phyloP scores from a whole-genome alignment of 2,113 vertebrate genomes.

The Prietella phreatophila region DNA sequence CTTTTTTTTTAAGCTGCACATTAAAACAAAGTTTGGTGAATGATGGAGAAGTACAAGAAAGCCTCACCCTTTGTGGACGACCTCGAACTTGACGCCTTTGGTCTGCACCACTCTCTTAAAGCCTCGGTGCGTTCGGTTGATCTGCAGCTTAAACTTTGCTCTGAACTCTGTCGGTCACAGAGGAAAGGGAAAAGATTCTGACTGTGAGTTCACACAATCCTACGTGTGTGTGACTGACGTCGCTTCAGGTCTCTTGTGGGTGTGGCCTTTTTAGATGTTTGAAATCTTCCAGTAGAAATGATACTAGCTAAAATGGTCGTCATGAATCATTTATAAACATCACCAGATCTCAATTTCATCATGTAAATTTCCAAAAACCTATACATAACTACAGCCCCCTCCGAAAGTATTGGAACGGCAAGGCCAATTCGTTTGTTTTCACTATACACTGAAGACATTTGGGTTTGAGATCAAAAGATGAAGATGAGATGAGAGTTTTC shows the following conservation, averaged over 20 bases:
- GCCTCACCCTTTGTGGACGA: slow-evolving; percentile 85
- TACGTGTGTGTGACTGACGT: not conserved
- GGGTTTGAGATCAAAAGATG: too few relatives aligned
- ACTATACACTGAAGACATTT: too few relatives aligned
- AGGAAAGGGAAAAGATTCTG: not conserved
- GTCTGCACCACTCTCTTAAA: slow-evolving; percentile 83
- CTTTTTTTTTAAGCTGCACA: not conserved
- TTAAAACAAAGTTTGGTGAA: not conserved
- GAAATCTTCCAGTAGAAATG: not conserved
- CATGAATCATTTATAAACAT: too few relatives aligned
- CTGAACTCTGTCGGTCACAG: slow-evolving; percentile 75
- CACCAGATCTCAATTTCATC: not conserved
- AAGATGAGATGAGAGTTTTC: too few relatives aligned
- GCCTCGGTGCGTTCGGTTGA: slow-evolving; percentile 79
- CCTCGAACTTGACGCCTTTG: slow-evolving; percentile 91
- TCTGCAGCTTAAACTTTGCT: slow-evolving; percentile 84
- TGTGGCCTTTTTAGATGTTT: not conserved
- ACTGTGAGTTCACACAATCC: not conserved
- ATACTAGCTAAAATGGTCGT: not conserved
- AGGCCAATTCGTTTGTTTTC: too few relatives aligned
- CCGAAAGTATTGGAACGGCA: too few relatives aligned
- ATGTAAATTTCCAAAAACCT: not conserved
- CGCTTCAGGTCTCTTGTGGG: not conserved
- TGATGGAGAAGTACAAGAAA: not conserved
- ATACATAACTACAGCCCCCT: not conserved